Evolutionary conservation across 92 coral and sea anemone species (phyloP), one percentile per base, ranked within the genome.

Genomic region (Phenganax stokvisi): DNA sequence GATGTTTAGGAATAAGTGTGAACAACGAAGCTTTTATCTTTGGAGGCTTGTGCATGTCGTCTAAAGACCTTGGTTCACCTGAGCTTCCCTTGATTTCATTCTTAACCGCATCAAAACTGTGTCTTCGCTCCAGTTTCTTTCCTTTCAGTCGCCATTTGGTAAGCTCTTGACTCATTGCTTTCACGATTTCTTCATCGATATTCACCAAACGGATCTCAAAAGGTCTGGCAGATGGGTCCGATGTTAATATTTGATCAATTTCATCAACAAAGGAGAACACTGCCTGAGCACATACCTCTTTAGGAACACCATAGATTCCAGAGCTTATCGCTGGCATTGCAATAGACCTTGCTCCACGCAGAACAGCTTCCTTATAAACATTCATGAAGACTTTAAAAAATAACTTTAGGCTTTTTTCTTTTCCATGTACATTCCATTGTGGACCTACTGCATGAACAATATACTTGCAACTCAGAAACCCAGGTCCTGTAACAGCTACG

Each of bases 251-350:
- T 51, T 57, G 70, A 17, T 78, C 60, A 53, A 71, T 74, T 74
- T 77, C 84, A 12, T 79, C 85, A 0, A 83, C 83, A 54, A 73
- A 88, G 30, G 92, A 71, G 83, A 93, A 91, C 20, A 88, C 80
- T 73, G 89, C 83, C 71, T 87, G 82, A 0, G 98, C 98, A 59
- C 98, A 91, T 6, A 87, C 87, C 1, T 85, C 87, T 79, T 88
- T 93, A 10, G 98, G 98, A 52, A 93, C 92, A 9, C 98, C 98
- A 76, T 89, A 93, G 13, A 93, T 93, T 3, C 98, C 98, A 72
- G 94, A 88, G 77, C 98, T 93, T 44, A 93, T 93, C 8, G 98
- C 98, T 31, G 98, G 90, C 52, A 91, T 79, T 68, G 98, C 89
- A 12, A 93, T 80, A 29, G 96, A 91, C 44, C 66, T 66, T 80